These are phyloP conservation scores for Drosophila chauvacae DNA, from an alignment of 1,140 invertebrate species.

Conservation along the genomic window DNA sequence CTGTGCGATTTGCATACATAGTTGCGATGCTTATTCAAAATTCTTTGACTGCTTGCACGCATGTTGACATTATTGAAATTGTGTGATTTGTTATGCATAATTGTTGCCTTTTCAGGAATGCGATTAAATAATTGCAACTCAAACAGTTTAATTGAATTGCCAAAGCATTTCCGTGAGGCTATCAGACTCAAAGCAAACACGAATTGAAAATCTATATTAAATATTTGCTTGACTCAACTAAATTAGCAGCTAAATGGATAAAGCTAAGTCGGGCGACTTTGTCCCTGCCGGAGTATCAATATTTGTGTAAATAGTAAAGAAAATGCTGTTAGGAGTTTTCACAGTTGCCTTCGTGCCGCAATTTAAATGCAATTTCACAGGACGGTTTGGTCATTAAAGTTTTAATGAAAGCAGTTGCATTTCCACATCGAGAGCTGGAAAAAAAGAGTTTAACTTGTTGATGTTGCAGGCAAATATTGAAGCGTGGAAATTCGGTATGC, in stretches of 20 bases:
- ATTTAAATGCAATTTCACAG: slow-evolving; percentile 54
- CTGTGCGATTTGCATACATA: slow-evolving; percentile 1
- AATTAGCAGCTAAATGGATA: slow-evolving; percentile 48
- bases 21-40: slow-evolving; percentile 2
- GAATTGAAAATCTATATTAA: slow-evolving; percentile 49
- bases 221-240: slow-evolving; percentile 47
- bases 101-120: slow-evolving; percentile 38
- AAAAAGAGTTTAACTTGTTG: slow-evolving; percentile 70
- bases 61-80: slow-evolving; percentile 25
- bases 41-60: slow-evolving; percentile 12
- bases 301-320: slow-evolving; percentile 40
- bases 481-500: slow-evolving; percentile 5
- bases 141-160: slow-evolving; percentile 64
- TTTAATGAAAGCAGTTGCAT: slow-evolving; percentile 47
- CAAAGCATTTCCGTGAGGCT: slow-evolving; percentile 44
- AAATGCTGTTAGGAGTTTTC: slow-evolving; percentile 33
- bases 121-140: slow-evolving; percentile 54
- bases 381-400: slow-evolving; percentile 55
- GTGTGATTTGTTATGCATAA: slow-evolving; percentile 42
- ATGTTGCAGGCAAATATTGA: slow-evolving; percentile 58
- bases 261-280: slow-evolving; percentile 16
- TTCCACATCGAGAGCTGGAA: slow-evolving; percentile 11
- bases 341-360: slow-evolving; percentile 15
- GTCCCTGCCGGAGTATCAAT: slow-evolving; percentile 19
- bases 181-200: slow-evolving; percentile 49